These are phyloP conservation scores for Lithophane leautieri DNA, from an alignment of 2,888 invertebrate species.

Conservation along the genomic window DNA sequence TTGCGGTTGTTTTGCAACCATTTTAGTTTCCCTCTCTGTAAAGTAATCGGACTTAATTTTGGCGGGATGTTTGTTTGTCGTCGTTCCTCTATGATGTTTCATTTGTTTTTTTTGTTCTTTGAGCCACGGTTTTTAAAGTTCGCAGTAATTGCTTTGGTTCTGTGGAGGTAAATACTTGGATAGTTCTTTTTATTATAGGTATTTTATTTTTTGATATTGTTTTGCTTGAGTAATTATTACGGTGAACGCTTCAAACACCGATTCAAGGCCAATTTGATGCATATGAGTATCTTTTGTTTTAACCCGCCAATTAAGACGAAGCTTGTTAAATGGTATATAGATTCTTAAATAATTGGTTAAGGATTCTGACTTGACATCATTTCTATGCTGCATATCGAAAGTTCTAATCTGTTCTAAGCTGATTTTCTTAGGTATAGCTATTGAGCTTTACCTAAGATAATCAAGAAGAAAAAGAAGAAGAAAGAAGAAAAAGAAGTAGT, in stretches of 20 bases:
- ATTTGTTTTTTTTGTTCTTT: slow-evolving; percentile 32
- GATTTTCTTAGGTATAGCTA: background rate
- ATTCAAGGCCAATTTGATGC: slow-evolving; percentile 17
- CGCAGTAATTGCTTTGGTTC: background rate
- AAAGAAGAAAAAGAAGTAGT: too few species aligned
- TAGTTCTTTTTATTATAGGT: too few species aligned
- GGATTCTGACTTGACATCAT: background rate
- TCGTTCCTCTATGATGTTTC: slow-evolving; percentile 11
- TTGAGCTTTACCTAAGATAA: too few species aligned
- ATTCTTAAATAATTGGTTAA: too few species aligned
- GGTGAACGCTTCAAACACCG: background rate
- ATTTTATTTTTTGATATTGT: too few species aligned
- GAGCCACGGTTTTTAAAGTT: background rate
- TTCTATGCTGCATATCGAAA: background rate
- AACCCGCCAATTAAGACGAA: background rate
- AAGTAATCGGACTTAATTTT: slow-evolving; percentile 61
- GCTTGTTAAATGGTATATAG: background rate
- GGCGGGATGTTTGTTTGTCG: slow-evolving; percentile 54
- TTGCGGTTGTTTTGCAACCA: slow-evolving; percentile 61
- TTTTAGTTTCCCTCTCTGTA: slow-evolving; percentile 53
- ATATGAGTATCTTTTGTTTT: slow-evolving; percentile 3
- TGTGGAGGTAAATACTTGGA: background rate
- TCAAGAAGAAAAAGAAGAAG: too few species aligned
- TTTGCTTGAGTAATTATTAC: slow-evolving; percentile 4
- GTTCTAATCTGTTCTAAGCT: background rate